Evolutionary conservation across 2,888 invertebrate species (phyloP).

Genomic region (Piscicola geometra): DNA sequence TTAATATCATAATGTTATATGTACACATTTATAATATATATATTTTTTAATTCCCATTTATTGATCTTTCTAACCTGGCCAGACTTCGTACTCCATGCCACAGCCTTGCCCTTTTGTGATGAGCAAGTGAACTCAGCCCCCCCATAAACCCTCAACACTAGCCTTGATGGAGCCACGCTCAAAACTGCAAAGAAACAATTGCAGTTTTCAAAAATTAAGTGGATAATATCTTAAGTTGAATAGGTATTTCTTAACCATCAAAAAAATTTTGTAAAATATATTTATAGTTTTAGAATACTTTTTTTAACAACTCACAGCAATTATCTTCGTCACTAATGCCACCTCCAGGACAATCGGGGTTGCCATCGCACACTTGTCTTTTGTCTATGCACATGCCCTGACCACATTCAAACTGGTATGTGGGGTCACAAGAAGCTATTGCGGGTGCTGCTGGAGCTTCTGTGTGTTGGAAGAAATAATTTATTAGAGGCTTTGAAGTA

Average conservation of each 20-base stretch:
- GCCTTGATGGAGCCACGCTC: background rate
- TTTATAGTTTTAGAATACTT: background rate
- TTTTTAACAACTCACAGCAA: constrained; percentile 44
- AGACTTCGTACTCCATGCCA: too few species aligned
- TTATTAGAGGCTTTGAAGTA: too few species aligned
- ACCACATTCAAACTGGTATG: constrained; percentile 49
- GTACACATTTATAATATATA: too few species aligned
- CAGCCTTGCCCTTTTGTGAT: background rate
- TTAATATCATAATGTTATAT: too few species aligned
- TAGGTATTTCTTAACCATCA: too few species aligned
- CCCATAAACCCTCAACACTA: background rate
- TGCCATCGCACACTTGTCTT: constrained; percentile 62
- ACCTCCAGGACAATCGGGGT: constrained; percentile 53
- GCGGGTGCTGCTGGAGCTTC: too few species aligned
- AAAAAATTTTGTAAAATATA: background rate
- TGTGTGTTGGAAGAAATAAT: too few species aligned
- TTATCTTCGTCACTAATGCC: constrained; percentile 53
- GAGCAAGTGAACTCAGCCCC: background rate
- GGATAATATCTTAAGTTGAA: too few species aligned
- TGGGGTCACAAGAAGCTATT: constrained; percentile 6
- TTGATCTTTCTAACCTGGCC: too few species aligned
- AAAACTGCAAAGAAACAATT: too few species aligned
- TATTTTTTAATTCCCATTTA: too few species aligned
- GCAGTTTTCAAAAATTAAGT: too few species aligned
- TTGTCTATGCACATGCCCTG: constrained; percentile 72